Conservation (phyloP, 1,140 invertebrate genomes). For the Caerostris darwini region DNA sequence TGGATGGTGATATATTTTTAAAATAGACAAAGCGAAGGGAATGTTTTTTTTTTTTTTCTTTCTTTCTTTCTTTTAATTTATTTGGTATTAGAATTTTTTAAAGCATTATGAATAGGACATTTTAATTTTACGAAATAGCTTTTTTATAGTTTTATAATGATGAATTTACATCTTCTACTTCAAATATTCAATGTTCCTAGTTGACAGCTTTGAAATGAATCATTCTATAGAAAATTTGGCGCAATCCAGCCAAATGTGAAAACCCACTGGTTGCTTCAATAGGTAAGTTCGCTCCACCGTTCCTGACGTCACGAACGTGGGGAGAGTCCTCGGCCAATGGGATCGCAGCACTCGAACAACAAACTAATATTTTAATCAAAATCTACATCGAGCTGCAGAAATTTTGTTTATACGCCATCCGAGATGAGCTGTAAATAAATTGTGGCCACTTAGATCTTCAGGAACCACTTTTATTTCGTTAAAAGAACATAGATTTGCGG, state of each 20-base stretch:
- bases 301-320: neutral
- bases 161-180: neutral
- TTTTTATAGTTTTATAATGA: neutral
- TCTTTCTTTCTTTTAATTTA: neutral
- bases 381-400: neutral
- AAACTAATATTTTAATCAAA: constrained; percentile 43
- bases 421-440: neutral
- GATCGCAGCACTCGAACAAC: neutral
- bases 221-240: neutral
- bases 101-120: neutral
- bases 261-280: neutral
- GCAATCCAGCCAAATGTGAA: neutral
- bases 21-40: neutral
- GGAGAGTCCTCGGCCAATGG: constrained; percentile 14
- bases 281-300: neutral
- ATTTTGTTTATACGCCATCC: constrained; percentile 1
- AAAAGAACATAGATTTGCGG: neutral
- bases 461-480: neutral
- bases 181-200: neutral
- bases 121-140: neutral
- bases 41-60: neutral
- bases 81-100: neutral
- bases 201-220: too few relatives aligned
- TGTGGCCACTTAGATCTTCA: neutral
- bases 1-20: neutral